Evolutionary conservation across 2,888 invertebrate species (phyloP), one percentile per base, ranked within the genome.

Genomic region (Aleiodes leptofemur): DNA sequence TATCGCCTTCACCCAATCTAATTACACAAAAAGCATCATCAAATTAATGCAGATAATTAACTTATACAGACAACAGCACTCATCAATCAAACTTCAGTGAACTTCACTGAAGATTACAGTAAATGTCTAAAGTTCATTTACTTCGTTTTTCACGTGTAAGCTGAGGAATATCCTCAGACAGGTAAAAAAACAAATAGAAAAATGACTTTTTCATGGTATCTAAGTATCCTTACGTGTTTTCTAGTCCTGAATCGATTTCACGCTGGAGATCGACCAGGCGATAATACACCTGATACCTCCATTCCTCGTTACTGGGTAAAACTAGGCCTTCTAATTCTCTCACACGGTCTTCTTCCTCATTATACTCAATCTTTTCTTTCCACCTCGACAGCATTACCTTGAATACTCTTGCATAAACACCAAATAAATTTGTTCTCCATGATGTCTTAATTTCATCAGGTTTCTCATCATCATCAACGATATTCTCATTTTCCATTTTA

Each of bases 261-360:
- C 94, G 91, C 86, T 95, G 95, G 85, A 93, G 90, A 59, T 92
- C 92, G 14, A 95, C 93, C 78, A 95, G 90, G 76, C 91, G 90
- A 85, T 93, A 94, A 85, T 95, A 95, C 85, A 94, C 93, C 79
- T 92, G 92, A 55, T 93, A 91, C 76, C 94, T 90, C 92, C 94
- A 95, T 50, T 92, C 92, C 80, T 91, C 92, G 83, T 95, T 94
- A 83, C 95, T 95, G 9, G 95, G 94, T 53, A 95, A 90, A 51
- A 93, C 91, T 75, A 94, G 90, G 56, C 91, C 91, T 78, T 92
- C 92, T 11, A 91, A 89, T 78, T 91, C 91, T 48, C 86, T 90
- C 13, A 73, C 55, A 53, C 79, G 76, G 66, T 83, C 79, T 23
- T 83, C 81, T 4, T 84, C 83, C 31, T 84, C 80, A 4, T 73